Evolutionary conservation across 2,888 invertebrate species (phyloP).

Genomic region (Cephus pulcher): DNA sequence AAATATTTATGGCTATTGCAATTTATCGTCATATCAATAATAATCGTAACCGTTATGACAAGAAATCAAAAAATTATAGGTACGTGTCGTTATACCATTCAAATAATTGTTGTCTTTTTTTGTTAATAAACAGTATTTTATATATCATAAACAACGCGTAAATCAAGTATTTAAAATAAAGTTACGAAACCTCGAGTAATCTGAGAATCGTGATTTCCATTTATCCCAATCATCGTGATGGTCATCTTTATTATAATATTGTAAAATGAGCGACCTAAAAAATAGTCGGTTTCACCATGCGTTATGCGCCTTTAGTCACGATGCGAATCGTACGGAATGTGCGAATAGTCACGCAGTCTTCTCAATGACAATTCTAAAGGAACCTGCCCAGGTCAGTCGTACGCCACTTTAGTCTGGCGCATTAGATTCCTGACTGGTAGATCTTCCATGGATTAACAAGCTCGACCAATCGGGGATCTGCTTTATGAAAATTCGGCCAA

Average conservation of each 20-base stretch:
- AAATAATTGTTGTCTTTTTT: background rate
- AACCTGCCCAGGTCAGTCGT: no score
- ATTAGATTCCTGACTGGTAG: no score
- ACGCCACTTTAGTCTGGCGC: no score
- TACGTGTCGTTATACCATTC: background rate
- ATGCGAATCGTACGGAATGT: background rate
- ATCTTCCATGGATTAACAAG: no score
- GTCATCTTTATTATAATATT: background rate
- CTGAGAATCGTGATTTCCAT: no score
- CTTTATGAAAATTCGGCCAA: no score
- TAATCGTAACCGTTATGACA: background rate
- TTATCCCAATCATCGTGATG: background rate
- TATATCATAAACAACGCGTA: background rate
- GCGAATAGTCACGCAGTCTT: background rate
- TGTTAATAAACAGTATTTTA: background rate
- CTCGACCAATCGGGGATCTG: no score
- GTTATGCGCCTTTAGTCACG: background rate
- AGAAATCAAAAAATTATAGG: background rate
- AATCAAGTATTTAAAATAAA: background rate
- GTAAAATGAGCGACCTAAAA: background rate
- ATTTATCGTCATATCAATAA: background rate
- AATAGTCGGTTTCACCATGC: background rate
- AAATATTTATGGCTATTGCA: background rate
- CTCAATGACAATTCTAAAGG: background rate
- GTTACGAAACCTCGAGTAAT: no score